phyloP scores from a whole-genome alignment of 1,140 invertebrate genomes.

The Odontomachus brunneus region DNA sequence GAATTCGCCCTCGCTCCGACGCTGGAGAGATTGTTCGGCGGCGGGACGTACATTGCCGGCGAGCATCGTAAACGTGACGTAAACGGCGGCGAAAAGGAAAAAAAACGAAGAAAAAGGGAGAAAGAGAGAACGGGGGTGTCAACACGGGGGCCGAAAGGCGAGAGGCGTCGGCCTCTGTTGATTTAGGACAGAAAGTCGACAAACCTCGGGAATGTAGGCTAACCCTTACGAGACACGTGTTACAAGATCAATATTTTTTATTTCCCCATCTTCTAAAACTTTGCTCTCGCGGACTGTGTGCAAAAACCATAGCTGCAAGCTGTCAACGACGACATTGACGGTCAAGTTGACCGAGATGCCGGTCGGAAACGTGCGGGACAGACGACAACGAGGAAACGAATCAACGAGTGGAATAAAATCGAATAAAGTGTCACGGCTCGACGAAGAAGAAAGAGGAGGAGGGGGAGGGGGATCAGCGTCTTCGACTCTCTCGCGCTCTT shows the following conservation, averaged over 20 bases:
- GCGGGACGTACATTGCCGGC: conserved; percentile 41
- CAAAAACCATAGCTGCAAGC: conserved; percentile 9
- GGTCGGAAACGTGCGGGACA: neutral
- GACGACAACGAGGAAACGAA: conserved; percentile 1
- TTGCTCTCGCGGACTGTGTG: neutral
- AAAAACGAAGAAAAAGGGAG: neutral
- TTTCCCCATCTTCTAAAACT: conserved; percentile 44
- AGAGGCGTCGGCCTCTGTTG: conserved; percentile 71
- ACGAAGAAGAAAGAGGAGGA: neutral
- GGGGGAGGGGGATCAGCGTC: neutral
- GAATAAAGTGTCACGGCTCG: too few relatives aligned
- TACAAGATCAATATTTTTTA: conserved; percentile 78
- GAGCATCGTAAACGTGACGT: conserved; percentile 59
- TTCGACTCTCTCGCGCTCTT: neutral
- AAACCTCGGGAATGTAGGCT: conserved; percentile 71
- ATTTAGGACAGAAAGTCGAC: conserved; percentile 77
- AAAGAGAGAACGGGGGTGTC: conserved; percentile 66
- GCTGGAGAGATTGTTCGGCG: conserved; percentile 42
- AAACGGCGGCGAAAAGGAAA: conserved; percentile 55
- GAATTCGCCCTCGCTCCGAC: conserved; percentile 35
- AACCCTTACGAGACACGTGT: conserved; percentile 72
- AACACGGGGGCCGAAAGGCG: conserved; percentile 63
- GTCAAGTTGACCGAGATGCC: neutral
- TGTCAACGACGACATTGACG: neutral
- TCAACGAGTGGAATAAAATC: too few relatives aligned